These are phyloP conservation scores for Tetragnatha versicolor DNA, from an alignment of 1,140 invertebrate species.

Conservation along the genomic window DNA sequence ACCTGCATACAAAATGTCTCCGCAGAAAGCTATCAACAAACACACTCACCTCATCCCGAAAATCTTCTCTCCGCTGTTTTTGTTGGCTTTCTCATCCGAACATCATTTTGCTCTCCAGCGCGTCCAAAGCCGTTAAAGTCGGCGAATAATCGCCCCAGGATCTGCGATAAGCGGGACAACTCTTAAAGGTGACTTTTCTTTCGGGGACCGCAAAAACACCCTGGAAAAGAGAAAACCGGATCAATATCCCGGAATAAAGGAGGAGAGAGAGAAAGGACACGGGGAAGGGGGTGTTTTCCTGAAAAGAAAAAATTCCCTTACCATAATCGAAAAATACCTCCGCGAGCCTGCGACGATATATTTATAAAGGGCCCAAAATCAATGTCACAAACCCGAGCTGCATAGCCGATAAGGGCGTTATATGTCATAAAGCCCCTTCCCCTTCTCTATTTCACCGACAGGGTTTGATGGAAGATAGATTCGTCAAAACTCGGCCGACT, in stretches of 20 bases:
- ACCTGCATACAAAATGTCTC: background rate
- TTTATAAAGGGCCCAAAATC: constrained; percentile 31
- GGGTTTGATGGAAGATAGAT: constrained; percentile 18
- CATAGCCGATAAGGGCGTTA: constrained; percentile 32
- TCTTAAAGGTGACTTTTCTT: background rate
- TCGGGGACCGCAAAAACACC: background rate
- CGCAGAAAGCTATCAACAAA: background rate
- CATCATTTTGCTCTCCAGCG: constrained; percentile 25
- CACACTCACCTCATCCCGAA: no score
- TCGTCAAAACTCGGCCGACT: constrained; percentile 32
- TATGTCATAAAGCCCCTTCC: constrained; percentile 13
- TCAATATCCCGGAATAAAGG: constrained; percentile 28
- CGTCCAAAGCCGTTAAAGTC: constrained; percentile 17
- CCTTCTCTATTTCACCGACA: constrained; percentile 15
- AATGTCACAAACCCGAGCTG: constrained; percentile 30
- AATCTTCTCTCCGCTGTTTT: constrained; percentile 18
- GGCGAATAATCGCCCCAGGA: constrained; percentile 30
- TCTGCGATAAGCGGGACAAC: constrained; percentile 32
- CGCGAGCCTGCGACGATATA: constrained; percentile 22
- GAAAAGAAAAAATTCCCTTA: background rate
- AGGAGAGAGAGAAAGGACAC: background rate
- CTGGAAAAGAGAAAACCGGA: background rate
- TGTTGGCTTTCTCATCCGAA: constrained; percentile 17
- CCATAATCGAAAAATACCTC: constrained; percentile 42
- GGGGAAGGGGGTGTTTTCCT: background rate